Evolutionary conservation across 1,140 invertebrate genomes (phyloP), one percentile per base, ranked within the genome.

Genomic region (Rhyacophila brunnea): DNA sequence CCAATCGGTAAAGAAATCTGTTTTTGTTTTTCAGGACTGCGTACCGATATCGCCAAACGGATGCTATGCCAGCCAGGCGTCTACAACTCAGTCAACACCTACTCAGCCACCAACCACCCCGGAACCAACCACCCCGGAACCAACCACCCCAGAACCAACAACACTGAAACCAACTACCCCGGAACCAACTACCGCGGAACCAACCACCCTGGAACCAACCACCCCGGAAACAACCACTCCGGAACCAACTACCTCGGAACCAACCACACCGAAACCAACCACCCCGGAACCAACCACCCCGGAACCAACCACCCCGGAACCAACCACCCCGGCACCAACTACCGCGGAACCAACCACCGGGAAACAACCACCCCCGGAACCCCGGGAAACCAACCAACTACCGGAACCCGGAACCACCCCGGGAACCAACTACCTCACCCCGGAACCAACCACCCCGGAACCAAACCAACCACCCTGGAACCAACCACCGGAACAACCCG

Each of bases 161-260:
- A 40, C 38, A 28, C 9, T 28, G 9, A 3, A 28, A 28, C 23
- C 23, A 28, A 28, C 23, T 9, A 28, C 23, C 4, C 23, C 23
- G 3, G 23, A 28, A 28, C 3, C 9, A 28, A 28, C 23, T 5
- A 28, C 23, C 9, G 17, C 20, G n/a, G 46, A 9, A 23, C 38
- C 38, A 32, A 48, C 46, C 17, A 52, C 49, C 15, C 3, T 2
- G 38, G 49, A 2, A 38, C 49, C 49, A 19, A 38, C 48, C 2
- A 51, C 49, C 18, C 34, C 11, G 35, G 48, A 9, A 14, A 20
- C 28, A 35, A 36, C 34, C 14, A 50, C 47, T 14, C 7, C 23
- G 14, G 5, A 9, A 28, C 44, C 44, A 46, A 19, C 23, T 5
- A 28, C 18, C 10, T 18, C 46, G 10, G 46, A 48, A 10, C 17